Evolutionary conservation across 2,113 vertebrate species (phyloP).

Genomic region (Oreochromis niloticus): DNA sequence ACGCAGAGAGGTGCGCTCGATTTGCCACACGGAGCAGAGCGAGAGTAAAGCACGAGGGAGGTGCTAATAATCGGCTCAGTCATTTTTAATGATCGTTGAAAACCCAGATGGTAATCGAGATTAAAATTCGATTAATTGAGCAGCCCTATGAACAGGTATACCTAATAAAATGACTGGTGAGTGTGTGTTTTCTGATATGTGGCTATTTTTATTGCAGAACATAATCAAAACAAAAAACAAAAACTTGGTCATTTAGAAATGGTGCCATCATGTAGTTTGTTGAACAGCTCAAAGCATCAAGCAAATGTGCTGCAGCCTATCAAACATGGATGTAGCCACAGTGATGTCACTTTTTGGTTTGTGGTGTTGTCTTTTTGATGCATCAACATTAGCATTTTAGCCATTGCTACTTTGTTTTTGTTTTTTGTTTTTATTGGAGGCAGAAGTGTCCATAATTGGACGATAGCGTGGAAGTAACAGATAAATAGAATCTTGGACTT

Average conservation of each 20-base stretch:
- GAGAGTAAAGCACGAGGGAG: no score
- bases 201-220: background rate
- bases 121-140: no score
- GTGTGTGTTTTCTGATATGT: background rate
- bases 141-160: background rate
- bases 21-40: no score
- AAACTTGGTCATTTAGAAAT: background rate
- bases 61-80: no score
- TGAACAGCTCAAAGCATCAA: background rate
- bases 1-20: no score
- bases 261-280: background rate
- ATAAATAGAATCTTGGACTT: background rate
- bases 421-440: background rate
- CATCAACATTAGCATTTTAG: background rate
- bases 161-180: background rate
- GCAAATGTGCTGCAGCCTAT: background rate
- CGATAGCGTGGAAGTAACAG: background rate
- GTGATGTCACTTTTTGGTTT: background rate
- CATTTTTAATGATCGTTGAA: no score
- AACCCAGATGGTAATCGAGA: no score
- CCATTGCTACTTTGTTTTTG: background rate
- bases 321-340: background rate
- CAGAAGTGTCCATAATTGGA: background rate
- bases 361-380: background rate
- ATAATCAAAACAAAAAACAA: background rate